Base-by-base conservation (phyloP, 1,140 invertebrate species). In the Diachasmimorpha longicaudata region DNA sequence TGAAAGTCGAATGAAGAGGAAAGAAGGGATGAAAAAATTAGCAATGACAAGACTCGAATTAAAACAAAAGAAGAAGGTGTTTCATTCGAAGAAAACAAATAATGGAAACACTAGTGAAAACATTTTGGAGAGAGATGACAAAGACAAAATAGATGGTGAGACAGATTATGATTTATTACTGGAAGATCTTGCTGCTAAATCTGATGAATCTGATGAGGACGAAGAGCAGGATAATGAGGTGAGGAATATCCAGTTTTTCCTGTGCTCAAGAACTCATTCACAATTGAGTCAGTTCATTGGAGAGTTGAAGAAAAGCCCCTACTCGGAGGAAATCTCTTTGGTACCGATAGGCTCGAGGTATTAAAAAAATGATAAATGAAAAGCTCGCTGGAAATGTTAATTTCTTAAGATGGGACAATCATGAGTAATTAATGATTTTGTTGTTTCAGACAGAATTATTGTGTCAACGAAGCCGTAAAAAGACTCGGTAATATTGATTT, bases 181-280 rank as follows among this genome's bases (percentile, higher is more conserved):
- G 74, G 87, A 89, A 58, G 88, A 91, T 72, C 74, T 81, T 67
- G 80, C 85, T 63, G 79, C 85, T 75, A 81, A 90, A 58, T 86
- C 87, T 58, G 89, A 90, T 76, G 90, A 90, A 67, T 90, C 91
- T 70, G 86, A 90, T 67, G 90, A 91, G 19, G 85, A 90, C 52
- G 78, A 85, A 46, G 82, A 91, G 21, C 85, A 90, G 48, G 78
- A 85, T 48, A 81, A 90, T 66, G 89, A 91, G 66, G 84, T 89
- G 58, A 86, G 74, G 82, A 79, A 84, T 77, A 91, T 91, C 6
- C 89, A 98, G 93, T 95, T 99, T 77, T 97, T 94, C 82, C 98
- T 96, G 89, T 97, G 96, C 82, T 98, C 97, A 78, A 91, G 98
- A 85, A 99, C 98, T 37, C 98, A 99, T 90, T 99, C 97, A 9